A percentile compares a stretch with the other conserved stretches of the same genome.
Conservation (phyloP, 2,888 invertebrate genomes). For the Hydroisotoma schaefferi region DNA sequence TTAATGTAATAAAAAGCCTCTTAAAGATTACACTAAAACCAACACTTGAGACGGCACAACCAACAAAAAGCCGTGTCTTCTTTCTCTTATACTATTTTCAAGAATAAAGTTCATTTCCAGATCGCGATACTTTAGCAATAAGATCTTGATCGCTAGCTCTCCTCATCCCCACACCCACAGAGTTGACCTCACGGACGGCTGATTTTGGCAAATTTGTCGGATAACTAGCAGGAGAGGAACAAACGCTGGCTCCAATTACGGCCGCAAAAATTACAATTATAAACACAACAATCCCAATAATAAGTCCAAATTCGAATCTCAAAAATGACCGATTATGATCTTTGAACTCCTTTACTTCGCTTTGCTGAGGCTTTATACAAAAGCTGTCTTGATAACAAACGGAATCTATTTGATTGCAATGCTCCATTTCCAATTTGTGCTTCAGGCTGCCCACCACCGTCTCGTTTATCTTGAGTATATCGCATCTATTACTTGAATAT, state of each 20-base stretch:
- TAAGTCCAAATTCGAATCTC: constrained; percentile 30
- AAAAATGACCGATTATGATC: neutral
- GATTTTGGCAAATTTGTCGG: constrained; percentile 30
- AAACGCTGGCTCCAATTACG: constrained; percentile 30
- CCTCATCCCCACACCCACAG: constrained; percentile 6
- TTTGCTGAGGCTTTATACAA: constrained; percentile 31
- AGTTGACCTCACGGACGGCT: constrained; percentile 14
- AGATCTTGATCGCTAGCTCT: no score
- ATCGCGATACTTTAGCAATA: no score
- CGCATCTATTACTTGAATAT: constrained; percentile 14
- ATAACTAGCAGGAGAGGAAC: constrained; percentile 27
- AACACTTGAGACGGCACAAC: no score
- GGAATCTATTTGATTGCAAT: constrained; percentile 29
- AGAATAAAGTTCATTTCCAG: no score
- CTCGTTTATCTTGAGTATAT: constrained; percentile 1
- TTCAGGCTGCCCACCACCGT: neutral
- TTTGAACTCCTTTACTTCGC: constrained; percentile 33
- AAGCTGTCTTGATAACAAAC: constrained; percentile 32
- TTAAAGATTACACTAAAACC: no score
- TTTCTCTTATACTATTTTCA: no score
- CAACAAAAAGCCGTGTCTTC: no score
- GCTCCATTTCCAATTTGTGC: constrained; percentile 37
- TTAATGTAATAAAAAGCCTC: no score
- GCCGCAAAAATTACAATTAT: constrained; percentile 31
- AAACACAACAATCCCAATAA: constrained; percentile 33